Base-by-base conservation (phyloP, 2,888 invertebrate species). In the Leptinotarsa haldemani region DNA sequence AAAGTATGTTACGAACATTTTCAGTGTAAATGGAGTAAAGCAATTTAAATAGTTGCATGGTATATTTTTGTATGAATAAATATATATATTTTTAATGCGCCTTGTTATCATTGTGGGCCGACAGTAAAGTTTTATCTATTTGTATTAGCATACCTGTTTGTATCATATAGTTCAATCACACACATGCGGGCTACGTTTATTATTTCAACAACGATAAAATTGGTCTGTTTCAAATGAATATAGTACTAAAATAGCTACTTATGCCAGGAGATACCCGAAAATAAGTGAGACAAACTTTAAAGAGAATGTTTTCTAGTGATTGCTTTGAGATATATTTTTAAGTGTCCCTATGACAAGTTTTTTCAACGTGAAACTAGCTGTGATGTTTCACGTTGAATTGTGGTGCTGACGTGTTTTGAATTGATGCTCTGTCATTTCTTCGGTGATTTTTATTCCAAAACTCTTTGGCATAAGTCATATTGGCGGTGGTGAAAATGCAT, bases 41-140 rank as follows among this genome's bases (percentile, higher is more conserved):
- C n/a, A 61, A 61, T 61, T n/a, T 30, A 40, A 61, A 61, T 61
- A 40, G n/a, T 1, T 61, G 61, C 61, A 61, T n/a, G 61, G 30
- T 30, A 30, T n/a, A 1, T 25, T 61, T 18, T 25, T 16, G 61
- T 56, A 56, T 56, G 13, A 40, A 61, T 25, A 30, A n/a, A n/a
- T 30, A 22, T 18, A 30, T 5, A 30, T 30, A 30, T 30, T 50
- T 61, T 61, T 4, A 25, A 61, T 30, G 20, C 16, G 20, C 22
- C 20, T 15, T 30, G 61, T 40, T 61, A 61, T 61, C 61, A 61
- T 61, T n/a, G 40, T 30, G 30, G 40, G 5, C 25, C 61, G 30
- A 30, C n/a, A n/a, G 30, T 30, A 25, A 30, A 61, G 16, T 7
- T 61, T 61, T 61, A 61, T 61, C 61, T 61, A 61, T 30, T 61